phyloP scores from a whole-genome alignment of 2,113 vertebrate species.

The Gobiocypris rarus region DNA sequence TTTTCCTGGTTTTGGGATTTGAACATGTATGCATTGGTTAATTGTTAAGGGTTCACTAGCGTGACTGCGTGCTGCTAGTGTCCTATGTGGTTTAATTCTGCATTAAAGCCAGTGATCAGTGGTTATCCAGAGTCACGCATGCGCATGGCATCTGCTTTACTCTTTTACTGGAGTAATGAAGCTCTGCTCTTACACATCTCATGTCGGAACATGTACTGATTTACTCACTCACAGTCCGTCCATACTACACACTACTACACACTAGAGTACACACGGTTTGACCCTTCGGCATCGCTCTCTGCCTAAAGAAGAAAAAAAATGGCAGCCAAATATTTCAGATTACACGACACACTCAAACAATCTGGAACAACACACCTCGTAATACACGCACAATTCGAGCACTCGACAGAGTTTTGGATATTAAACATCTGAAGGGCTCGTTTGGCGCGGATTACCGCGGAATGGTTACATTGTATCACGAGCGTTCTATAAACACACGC shows the following conservation, averaged over 20 bases:
- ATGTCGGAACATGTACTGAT: neutral
- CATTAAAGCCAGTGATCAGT: neutral
- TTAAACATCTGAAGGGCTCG: neutral
- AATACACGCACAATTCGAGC: neutral
- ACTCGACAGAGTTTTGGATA: neutral
- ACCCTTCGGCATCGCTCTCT: neutral
- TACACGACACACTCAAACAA: neutral
- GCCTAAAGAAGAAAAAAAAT: conserved; percentile 7
- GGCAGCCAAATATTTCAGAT: conserved; percentile 32
- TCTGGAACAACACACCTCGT: neutral
- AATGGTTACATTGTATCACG: neutral
- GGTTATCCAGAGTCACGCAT: neutral
- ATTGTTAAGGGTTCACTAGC: neutral
- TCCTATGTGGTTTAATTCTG: neutral
- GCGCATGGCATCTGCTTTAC: neutral
- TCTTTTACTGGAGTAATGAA: neutral
- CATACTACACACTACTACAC: neutral
- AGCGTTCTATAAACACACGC: no score
- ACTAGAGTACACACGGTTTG: neutral
- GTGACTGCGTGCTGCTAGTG: neutral
- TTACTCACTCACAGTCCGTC: neutral
- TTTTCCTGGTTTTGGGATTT: neutral
- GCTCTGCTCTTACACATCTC: neutral
- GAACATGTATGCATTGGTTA: no score
- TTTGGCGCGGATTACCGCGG: neutral